Conservation (phyloP, 2,888 invertebrate genomes). For the Schrankia costaestrigalis region DNA sequence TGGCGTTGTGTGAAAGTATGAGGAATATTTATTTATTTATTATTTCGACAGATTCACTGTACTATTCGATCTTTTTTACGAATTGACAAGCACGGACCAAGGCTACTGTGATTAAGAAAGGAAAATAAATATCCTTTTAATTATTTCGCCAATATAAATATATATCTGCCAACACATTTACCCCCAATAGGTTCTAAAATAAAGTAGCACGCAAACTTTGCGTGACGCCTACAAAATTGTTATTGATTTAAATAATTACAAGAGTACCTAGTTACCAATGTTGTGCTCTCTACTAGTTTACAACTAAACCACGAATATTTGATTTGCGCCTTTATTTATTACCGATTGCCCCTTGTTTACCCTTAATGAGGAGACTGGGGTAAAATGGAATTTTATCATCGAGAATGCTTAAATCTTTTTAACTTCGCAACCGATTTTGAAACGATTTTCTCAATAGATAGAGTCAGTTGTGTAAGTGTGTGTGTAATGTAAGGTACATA, state of each 20-base stretch:
- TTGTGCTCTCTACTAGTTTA: constrained; percentile 12
- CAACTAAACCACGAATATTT: constrained; percentile 16
- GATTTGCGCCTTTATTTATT: constrained; percentile 17
- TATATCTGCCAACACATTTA: constrained; percentile 15
- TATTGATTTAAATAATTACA: constrained; percentile 65
- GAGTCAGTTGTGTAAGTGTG: no score
- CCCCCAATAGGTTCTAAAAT: constrained; percentile 8
- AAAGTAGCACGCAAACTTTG: constrained; percentile 43
- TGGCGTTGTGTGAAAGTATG: no score
- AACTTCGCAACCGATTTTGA: no score
- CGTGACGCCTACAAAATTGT: constrained; percentile 51
- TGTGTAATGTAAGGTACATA: no score
- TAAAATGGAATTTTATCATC: constrained; percentile 1
- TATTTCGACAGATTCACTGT: no score
- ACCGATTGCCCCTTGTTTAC: constrained; percentile 14
- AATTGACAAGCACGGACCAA: no score
- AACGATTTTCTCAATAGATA: no score
- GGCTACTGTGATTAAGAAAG: no score
- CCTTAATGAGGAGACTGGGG: constrained; percentile 15
- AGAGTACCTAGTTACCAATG: constrained; percentile 31
- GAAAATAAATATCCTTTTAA: no score
- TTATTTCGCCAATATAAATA: constrained; percentile 8
- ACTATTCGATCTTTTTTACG: no score
- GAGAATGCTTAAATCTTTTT: no score
- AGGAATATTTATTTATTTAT: no score